These are phyloP conservation scores for Tetragnatha montana DNA, from an alignment of 2,888 invertebrate species.

Conservation along the genomic window DNA sequence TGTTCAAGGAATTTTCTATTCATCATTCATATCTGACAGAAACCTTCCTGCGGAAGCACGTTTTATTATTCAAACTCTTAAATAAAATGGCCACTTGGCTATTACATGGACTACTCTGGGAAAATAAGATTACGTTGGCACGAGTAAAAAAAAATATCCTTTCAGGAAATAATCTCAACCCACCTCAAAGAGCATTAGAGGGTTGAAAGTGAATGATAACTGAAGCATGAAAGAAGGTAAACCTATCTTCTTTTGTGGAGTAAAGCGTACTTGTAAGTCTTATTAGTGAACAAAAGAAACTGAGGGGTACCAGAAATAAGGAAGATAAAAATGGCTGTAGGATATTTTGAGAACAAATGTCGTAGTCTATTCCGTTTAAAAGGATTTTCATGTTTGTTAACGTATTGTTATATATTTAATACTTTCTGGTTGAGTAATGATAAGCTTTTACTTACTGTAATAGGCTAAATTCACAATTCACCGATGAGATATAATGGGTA, in stretches of 20 bases:
- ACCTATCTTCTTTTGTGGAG: not conserved
- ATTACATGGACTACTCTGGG: not conserved
- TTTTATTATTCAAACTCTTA: not conserved
- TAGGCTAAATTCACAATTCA: not conserved
- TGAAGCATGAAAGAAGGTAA: not conserved
- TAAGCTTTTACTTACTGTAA: not conserved
- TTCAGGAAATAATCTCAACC: not conserved
- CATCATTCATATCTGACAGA: not conserved
- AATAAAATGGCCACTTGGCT: not conserved
- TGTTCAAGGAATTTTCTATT: not conserved
- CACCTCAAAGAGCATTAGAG: not conserved
- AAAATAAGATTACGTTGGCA: not conserved
- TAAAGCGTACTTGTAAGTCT: not conserved
- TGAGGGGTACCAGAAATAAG: not conserved
- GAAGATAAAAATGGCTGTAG: not conserved
- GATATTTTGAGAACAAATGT: not conserved
- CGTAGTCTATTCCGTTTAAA: not conserved
- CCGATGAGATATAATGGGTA: too few species aligned
- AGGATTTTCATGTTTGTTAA: not conserved
- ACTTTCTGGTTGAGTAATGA: not conserved
- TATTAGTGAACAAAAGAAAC: not conserved
- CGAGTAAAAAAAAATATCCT: not conserved
- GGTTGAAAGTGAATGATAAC: not conserved
- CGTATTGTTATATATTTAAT: not conserved
- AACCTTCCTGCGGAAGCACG: not conserved